A percentile compares a stretch with the other conserved stretches of the same genome.
These are phyloP conservation scores for Leptatherina wallacei DNA, from an alignment of 2,797 vertebrate genomes.

Conservation along the genomic window DNA sequence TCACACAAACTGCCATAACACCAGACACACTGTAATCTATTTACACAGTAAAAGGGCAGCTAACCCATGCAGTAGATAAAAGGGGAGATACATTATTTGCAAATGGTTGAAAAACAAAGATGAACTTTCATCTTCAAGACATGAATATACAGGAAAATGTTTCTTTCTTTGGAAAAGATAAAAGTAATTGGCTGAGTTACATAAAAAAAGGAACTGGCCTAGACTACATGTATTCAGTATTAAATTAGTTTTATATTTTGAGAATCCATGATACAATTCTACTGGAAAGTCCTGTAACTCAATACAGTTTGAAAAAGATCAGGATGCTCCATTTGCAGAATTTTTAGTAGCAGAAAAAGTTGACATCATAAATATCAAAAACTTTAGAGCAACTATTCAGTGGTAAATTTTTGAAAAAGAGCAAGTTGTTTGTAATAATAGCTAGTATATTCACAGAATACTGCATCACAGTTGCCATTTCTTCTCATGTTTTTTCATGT, in stretches of 20 bases:
- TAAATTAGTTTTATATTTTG: slow-evolving; percentile 10
- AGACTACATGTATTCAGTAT: background rate
- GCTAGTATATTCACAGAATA: background rate
- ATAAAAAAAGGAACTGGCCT: background rate
- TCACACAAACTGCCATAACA: slow-evolving; percentile 28
- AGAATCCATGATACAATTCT: background rate
- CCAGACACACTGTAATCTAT: slow-evolving; percentile 19
- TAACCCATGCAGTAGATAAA: background rate
- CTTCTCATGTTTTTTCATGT: slow-evolving; percentile 49
- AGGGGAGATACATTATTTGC: background rate
- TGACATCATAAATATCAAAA: background rate
- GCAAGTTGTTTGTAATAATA: background rate
- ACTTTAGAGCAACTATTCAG: slow-evolving; percentile 9
- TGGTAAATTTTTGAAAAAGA: background rate
- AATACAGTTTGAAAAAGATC: background rate
- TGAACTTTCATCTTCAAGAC: background rate
- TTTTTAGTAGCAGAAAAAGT: too few relatives aligned
- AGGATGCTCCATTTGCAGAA: background rate
- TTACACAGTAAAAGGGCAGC: background rate
- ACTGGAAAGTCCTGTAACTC: background rate
- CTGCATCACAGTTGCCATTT: slow-evolving; percentile 24
- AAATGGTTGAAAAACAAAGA: slow-evolving; percentile 2
- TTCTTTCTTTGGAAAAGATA: background rate
- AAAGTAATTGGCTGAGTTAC: too few relatives aligned
- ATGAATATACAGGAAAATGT: slow-evolving; percentile 12